Conservation (phyloP, 2,113 vertebrate genomes). For the Corydoras maculifer region DNA sequence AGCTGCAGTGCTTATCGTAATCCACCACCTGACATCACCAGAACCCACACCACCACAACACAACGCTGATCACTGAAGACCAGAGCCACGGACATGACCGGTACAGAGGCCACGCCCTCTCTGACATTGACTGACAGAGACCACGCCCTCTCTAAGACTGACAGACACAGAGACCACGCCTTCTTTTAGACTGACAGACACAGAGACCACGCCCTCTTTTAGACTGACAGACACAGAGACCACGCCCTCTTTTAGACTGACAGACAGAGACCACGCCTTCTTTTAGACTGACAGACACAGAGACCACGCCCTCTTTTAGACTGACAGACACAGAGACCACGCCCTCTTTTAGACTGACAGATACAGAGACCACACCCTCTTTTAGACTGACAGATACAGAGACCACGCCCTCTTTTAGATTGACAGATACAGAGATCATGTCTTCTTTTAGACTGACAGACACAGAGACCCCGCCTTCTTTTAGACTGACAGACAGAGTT, state of each 20-base stretch:
- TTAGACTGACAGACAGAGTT: too few species aligned
- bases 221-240: not conserved
- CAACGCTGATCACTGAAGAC: too few species aligned
- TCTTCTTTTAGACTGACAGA: not conserved
- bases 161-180: not conserved
- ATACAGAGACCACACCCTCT: not conserved
- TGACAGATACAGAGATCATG: not conserved
- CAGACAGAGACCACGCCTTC: not conserved
- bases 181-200: not conserved
- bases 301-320: not conserved
- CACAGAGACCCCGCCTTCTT: not conserved
- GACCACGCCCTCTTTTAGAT: not conserved
- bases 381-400: not conserved
- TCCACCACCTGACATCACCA: not conserved
- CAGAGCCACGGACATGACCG: not conserved
- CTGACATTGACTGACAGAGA: not conserved
- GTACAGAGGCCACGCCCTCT: not conserved
- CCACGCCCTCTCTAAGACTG: not conserved
- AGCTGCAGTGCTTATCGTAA: constrained; percentile 7
- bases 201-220: not conserved
- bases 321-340: not conserved
- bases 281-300: not conserved
- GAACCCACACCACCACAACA: not conserved
- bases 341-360: not conserved
- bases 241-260: not conserved